phyloP scores from a whole-genome alignment of 2,797 vertebrate genomes.

The Intellagama lesueurii region DNA sequence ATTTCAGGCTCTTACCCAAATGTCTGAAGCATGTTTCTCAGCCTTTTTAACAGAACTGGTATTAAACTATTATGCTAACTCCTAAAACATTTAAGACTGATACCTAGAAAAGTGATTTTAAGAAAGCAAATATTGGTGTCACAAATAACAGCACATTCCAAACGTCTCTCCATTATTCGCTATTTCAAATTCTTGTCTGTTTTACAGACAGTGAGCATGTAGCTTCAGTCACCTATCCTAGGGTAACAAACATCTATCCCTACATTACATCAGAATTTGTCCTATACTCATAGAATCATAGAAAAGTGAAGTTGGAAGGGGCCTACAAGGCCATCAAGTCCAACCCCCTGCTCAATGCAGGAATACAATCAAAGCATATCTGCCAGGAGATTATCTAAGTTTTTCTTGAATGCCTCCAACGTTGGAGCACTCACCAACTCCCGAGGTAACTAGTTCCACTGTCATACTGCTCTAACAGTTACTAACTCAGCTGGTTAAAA shows the following conservation, averaged over 20 bases:
- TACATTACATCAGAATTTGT: not conserved
- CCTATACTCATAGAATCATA: no score
- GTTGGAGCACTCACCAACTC: no score
- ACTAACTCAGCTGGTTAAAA: not conserved
- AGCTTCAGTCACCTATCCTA: not conserved
- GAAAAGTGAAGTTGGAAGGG: no score
- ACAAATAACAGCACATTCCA: not conserved
- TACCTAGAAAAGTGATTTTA: not conserved
- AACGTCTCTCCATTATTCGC: not conserved
- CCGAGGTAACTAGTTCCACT: no score
- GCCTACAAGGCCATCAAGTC: no score
- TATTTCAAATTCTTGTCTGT: not conserved
- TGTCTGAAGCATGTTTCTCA: not conserved
- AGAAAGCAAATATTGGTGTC: slow-evolving; percentile 6
- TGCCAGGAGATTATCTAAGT: no score
- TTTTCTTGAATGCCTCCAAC: no score
- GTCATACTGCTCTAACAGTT: no score
- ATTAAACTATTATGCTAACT: not conserved
- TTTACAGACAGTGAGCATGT: not conserved
- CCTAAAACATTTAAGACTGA: not conserved
- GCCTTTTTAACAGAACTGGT: not conserved
- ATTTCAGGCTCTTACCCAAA: not conserved
- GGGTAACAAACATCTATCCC: not conserved
- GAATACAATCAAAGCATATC: no score
- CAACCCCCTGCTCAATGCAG: no score